Percentiles rank a stretch among this genome's conserved stretches.
These are phyloP conservation scores for Adineta ricciae DNA, from an alignment of 2,888 invertebrate species.

Conservation along the genomic window DNA sequence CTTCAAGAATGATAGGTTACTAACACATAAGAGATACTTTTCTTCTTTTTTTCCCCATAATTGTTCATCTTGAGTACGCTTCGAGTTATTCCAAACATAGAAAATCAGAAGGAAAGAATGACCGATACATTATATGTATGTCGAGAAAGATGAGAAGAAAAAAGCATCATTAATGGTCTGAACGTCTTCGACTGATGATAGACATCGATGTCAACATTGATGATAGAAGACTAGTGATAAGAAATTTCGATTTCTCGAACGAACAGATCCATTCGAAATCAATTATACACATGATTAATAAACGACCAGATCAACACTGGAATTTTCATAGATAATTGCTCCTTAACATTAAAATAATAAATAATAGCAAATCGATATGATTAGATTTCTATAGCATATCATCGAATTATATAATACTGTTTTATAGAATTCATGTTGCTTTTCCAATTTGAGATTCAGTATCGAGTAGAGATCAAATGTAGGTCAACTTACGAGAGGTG, in stretches of 20 bases:
- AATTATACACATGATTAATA: background rate
- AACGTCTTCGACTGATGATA: background rate
- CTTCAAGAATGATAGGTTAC: background rate
- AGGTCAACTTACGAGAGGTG: no score
- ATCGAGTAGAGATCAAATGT: no score
- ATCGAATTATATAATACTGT: background rate
- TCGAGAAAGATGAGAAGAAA: background rate
- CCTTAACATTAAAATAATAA: background rate
- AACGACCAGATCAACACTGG: background rate
- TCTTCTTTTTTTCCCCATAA: background rate
- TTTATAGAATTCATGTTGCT: background rate
- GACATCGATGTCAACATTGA: background rate
- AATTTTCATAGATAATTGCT: background rate
- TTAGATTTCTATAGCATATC: background rate
- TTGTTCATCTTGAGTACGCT: background rate
- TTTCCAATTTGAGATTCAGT: no score
- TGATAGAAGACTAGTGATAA: background rate
- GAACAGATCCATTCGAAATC: no score
- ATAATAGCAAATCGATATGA: background rate
- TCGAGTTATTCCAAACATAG: background rate
- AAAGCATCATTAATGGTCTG: background rate
- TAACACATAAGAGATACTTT: background rate
- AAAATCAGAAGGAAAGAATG: background rate
- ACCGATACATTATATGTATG: background rate
- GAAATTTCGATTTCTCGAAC: background rate